Evolutionary conservation across 2,797 vertebrate genomes (phyloP), one percentile per base, ranked within the genome.

Genomic region (Myoxocephalus aenaeus): DNA sequence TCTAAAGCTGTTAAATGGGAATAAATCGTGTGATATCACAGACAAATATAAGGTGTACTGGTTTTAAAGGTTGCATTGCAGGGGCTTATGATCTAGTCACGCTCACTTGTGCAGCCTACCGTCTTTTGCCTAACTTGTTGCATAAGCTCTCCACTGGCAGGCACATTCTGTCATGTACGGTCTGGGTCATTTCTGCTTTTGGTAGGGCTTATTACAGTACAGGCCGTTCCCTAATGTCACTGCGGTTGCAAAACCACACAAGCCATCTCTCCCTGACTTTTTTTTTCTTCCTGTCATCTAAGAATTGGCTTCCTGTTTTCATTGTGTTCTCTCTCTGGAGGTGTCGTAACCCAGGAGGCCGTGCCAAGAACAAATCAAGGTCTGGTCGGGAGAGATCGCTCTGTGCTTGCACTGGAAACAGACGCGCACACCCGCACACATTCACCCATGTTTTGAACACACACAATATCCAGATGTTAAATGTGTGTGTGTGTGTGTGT

Each of bases 251-350:
- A 94, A 94, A 95, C 84, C 81, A 80, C 89, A 83, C 90, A 79
- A 86, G 74, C 86, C 86, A 85, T 89, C 82, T 79, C 86, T 81
- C 73, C 67, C 73, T 54, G 59, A 32, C 70, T 85, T 70, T 67
- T 79, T 79, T 82, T 61, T 72, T 72, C 75, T 78, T 7, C 7
- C 66, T 87, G 91, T 94, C 87, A 93, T 95, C 93, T 92, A 92
- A 94, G 90, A 92, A 91, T 91, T 79, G 74, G 88, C 92, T 95
- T 96, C 95, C 95, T 95, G 95, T 95, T 96, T 95, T 95, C 92
- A 90, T 93, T 90, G 86, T 86, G 90, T 87, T 89, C 79, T 77
- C 66, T 81, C 84, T 86, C 77, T 91, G 85, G 88, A 90, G 89
- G 88, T 93, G 90, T 90, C 81, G 91, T 93, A 93, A 92, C 86